Evolutionary conservation across 35 echinoderm and acorn worm species (phyloP).

Genomic region (Holothuria glaberrima): DNA sequence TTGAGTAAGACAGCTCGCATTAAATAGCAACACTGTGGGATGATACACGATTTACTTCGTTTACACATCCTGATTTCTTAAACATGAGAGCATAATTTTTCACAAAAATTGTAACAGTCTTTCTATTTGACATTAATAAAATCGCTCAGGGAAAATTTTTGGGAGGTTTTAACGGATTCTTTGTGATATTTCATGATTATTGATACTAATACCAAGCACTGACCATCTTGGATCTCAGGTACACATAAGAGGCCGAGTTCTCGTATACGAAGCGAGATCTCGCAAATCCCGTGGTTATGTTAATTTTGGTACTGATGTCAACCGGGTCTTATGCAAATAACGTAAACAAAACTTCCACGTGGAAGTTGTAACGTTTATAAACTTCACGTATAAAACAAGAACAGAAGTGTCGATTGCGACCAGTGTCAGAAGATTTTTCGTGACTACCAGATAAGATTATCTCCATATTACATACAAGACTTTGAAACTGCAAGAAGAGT

Average conservation of each 20-base stretch:
- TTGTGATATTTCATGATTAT: too few relatives aligned
- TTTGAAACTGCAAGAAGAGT: too few relatives aligned
- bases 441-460: not conserved
- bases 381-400: not conserved
- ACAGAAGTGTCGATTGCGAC: not conserved
- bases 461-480: too few relatives aligned
- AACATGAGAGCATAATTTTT: too few relatives aligned
- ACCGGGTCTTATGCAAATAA: conserved; percentile 35
- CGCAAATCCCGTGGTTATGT: not conserved
- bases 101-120: too few relatives aligned
- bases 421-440: not conserved
- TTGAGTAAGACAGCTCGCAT: too few relatives aligned
- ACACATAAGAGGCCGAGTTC: not conserved
- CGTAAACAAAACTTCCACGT: conserved; percentile 43
- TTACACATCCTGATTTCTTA: too few relatives aligned
- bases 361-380: not conserved
- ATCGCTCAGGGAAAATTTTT: too few relatives aligned
- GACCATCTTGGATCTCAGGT: not conserved
- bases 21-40: too few relatives aligned
- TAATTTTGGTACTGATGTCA: conserved; percentile 15
- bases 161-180: too few relatives aligned
- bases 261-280: not conserved
- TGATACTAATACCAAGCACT: not conserved
- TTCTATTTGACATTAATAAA: too few relatives aligned
- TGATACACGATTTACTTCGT: too few relatives aligned